Evolutionary conservation across 1,140 invertebrate genomes (phyloP).

Genomic region (Reticulitermes speratus): DNA sequence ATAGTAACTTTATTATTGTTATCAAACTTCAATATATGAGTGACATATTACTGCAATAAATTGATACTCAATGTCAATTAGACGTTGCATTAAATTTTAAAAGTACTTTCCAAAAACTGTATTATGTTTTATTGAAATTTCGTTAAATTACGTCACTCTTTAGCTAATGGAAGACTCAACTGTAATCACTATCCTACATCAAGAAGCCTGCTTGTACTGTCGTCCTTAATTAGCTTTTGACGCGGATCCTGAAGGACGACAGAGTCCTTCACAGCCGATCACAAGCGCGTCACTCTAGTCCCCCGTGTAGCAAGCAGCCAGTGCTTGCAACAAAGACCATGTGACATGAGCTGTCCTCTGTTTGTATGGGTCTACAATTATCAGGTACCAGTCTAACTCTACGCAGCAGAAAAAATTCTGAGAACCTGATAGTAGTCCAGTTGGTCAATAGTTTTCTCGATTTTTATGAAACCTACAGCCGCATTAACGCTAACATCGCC

Average conservation of each 20-base stretch:
- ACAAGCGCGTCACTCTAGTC: neutral
- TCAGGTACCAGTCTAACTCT: too few species aligned
- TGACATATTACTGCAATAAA: too few species aligned
- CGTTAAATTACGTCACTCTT: neutral
- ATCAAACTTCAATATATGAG: too few species aligned
- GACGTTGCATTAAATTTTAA: neutral
- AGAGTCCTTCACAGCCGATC: neutral
- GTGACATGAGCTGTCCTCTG: neutral
- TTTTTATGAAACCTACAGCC: too few species aligned
- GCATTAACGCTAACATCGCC: too few species aligned
- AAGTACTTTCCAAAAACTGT: neutral
- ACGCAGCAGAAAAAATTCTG: too few species aligned
- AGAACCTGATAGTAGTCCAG: too few species aligned
- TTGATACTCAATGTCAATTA: neutral
- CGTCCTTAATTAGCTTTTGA: neutral
- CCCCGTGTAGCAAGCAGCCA: neutral
- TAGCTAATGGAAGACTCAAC: neutral
- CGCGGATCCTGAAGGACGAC: neutral
- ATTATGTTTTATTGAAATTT: neutral
- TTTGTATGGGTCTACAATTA: too few species aligned
- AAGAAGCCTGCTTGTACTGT: neutral
- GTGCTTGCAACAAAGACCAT: neutral
- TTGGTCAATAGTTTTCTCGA: too few species aligned
- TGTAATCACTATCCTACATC: neutral
- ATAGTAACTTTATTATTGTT: too few species aligned